phyloP scores from a whole-genome alignment of 2,888 invertebrate genomes.

The Microplitis deprimator region DNA sequence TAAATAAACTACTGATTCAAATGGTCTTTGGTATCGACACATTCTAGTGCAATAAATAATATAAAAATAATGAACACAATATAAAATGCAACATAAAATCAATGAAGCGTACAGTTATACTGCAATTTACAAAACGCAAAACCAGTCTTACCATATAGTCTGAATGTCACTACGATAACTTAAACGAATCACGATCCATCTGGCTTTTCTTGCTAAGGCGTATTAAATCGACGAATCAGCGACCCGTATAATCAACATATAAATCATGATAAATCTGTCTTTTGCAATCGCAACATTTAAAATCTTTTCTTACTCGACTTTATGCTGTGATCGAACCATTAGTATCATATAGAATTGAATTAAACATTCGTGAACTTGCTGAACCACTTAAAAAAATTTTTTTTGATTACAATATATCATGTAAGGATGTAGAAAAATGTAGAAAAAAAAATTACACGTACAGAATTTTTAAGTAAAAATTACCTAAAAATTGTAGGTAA shows the following conservation, averaged over 20 bases:
- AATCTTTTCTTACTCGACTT: constrained; percentile 22
- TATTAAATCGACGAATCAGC: constrained; percentile 38
- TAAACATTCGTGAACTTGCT: background rate
- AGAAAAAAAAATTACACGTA: no score
- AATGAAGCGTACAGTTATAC: constrained; percentile 35
- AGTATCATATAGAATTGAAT: background rate
- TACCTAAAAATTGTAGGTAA: no score
- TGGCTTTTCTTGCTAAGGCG: constrained; percentile 19
- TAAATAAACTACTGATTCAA: constrained; percentile 20
- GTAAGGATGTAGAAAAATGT: background rate
- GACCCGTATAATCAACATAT: constrained; percentile 37
- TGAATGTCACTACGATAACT: constrained; percentile 40
- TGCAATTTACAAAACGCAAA: constrained; percentile 38
- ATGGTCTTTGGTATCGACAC: constrained; percentile 24
- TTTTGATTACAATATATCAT: background rate
- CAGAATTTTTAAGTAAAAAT: no score
- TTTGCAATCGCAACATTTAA: constrained; percentile 34
- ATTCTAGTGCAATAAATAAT: constrained; percentile 11
- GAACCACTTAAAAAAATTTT: background rate
- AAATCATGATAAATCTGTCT: constrained; percentile 39
- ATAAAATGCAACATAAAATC: constrained; percentile 24
- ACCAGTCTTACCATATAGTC: constrained; percentile 30
- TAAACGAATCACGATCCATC: constrained; percentile 37
- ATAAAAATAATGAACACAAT: constrained; percentile 7
- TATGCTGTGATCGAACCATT: constrained; percentile 1